phyloP scores from a whole-genome alignment of 1,140 invertebrate species.

The Drosophila pseudoobscura region DNA sequence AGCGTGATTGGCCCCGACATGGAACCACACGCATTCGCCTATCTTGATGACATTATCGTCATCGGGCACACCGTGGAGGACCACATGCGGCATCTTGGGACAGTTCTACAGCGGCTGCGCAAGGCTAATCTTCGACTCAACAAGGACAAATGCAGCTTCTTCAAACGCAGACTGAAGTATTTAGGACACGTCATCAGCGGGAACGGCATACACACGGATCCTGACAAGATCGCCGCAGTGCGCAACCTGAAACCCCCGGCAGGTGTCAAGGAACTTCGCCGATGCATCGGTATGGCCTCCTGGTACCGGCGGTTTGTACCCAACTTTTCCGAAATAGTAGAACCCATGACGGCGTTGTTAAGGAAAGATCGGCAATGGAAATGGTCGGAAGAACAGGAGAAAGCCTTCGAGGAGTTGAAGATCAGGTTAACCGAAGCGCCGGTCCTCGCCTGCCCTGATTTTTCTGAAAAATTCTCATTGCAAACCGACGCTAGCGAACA shows the following conservation, averaged over 20 bases:
- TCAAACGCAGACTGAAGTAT: neutral
- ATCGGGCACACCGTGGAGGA: neutral
- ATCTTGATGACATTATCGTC: conserved; percentile 3
- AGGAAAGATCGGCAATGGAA: neutral
- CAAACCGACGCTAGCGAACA: too few species aligned
- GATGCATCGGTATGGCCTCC: neutral
- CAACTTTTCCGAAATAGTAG: too few species aligned
- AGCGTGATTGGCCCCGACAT: conserved; percentile 5
- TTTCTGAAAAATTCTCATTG: too few species aligned
- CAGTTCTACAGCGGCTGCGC: neutral
- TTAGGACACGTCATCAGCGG: neutral
- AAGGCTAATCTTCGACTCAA: neutral
- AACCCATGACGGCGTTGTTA: neutral
- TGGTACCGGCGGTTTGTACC: neutral
- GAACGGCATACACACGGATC: conserved; percentile 1
- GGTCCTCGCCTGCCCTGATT: too few species aligned
- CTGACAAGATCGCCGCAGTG: neutral
- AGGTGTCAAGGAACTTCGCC: neutral
- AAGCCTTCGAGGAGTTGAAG: neutral
- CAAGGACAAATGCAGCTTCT: neutral
- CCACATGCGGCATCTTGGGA: neutral
- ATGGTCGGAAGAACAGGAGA: neutral
- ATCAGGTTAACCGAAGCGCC: too few species aligned
- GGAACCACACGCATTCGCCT: conserved; percentile 2
- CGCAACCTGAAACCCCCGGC: neutral